These are phyloP conservation scores for Hydrolagus affinis DNA, from an alignment of 2,113 vertebrate species.

Conservation along the genomic window DNA sequence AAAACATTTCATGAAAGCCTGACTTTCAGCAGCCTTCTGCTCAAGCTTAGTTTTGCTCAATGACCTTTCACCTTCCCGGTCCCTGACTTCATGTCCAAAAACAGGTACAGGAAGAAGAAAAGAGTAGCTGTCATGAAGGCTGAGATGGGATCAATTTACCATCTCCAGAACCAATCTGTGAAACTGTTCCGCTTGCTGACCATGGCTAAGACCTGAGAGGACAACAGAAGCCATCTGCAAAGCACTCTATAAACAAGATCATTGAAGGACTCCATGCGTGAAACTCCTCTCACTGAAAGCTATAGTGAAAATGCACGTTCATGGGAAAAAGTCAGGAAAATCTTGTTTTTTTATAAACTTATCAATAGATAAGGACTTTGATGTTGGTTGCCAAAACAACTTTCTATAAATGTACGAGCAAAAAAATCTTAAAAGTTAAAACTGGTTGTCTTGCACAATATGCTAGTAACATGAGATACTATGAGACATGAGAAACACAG, in stretches of 20 bases:
- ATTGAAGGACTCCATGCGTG: slow-evolving; percentile 75
- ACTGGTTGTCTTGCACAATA: background rate
- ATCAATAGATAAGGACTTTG: background rate
- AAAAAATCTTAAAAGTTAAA: background rate
- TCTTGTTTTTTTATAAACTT: too few species aligned
- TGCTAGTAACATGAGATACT: background rate
- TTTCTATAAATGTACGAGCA: background rate
- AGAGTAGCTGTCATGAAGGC: slow-evolving; percentile 51
- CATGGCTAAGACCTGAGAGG: slow-evolving; percentile 68
- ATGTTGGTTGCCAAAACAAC: background rate
- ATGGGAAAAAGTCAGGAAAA: background rate
- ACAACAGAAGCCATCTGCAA: slow-evolving; percentile 72
- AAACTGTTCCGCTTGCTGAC: slow-evolving; percentile 85
- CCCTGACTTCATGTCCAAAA: slow-evolving; percentile 52
- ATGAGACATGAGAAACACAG: background rate
- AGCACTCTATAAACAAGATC: slow-evolving; percentile 75
- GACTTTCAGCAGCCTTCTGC: slow-evolving; percentile 53
- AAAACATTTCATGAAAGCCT: slow-evolving; percentile 41
- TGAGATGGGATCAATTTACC: slow-evolving; percentile 73
- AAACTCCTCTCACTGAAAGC: slow-evolving; percentile 60
- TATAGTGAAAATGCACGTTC: slow-evolving; percentile 35
- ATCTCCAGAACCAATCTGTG: slow-evolving; percentile 81
- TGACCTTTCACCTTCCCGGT: slow-evolving; percentile 61
- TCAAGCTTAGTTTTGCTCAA: slow-evolving; percentile 55
- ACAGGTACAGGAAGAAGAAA: slow-evolving; percentile 49